Base-by-base conservation (phyloP, 2,113 vertebrate genomes). In the Ictalurus furcatus region DNA sequence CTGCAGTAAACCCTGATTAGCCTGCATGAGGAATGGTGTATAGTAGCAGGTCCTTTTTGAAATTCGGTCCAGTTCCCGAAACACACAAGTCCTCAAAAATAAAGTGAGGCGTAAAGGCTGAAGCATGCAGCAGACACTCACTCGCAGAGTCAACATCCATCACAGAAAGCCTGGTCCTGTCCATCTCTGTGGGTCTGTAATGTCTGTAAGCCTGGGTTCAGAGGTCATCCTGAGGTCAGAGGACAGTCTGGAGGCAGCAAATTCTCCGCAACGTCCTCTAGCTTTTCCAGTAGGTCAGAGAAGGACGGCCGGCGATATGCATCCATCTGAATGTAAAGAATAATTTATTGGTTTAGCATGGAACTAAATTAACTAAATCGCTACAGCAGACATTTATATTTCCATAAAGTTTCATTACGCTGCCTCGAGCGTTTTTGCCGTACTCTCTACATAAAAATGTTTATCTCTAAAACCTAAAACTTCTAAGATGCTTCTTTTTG, bases 301-400 rank as follows among this genome's bases (percentile, higher is more conserved):
- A 96, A 96, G 6, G 95, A 94, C 0, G 95, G 96, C 34, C 95
- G 93, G 63, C 93, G 95, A 89, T 95, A 95, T 0, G 95, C 94
- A 44, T 96, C 95, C 84, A 96, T 92, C 96, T 96, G 91, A 40
- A 89, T 87, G 0, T 0, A 37, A 69, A 48, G n/a, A 11, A 76
- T 13, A 67, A 56, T 73, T 58, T 59, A 82, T 19, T 21, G 54
- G 17, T 34, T 82, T 58, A 81, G 16, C 16, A 19, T 17, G 2
- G 2, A 54, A 56, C 79, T n/a, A 54, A 79, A 52, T 28, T 54
- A 69, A 69, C 0, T 14, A 14, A 52, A 52, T 73, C 17, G 12
- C 4, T 48, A 12, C 16, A 73, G 5, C 30, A 37, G 69, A 16
- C 4, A 1, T n/a, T 67, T 67, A n/a, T 67, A 30, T 73, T 37